These are phyloP conservation scores for Phalacrocorax brasilianus DNA, from an alignment of 2,113 vertebrate species.

Conservation along the genomic window DNA sequence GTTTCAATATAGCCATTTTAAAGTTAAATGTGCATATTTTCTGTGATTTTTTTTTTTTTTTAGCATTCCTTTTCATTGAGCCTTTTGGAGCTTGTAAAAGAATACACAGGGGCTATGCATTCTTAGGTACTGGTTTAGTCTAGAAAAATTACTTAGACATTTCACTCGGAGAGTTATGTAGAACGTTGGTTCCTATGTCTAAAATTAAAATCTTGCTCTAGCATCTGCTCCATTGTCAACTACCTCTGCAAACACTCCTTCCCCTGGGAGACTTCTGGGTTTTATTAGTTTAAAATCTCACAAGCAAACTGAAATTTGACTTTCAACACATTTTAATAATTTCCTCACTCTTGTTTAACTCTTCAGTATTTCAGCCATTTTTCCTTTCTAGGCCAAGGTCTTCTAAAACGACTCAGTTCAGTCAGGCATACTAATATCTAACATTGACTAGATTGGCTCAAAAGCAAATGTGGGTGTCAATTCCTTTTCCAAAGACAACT, in stretches of 20 bases:
- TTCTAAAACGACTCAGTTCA: neutral
- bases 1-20: neutral
- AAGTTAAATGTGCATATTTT: neutral
- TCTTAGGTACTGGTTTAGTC: neutral
- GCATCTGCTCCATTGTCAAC: neutral
- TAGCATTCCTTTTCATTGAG: neutral
- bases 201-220: neutral
- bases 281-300: neutral
- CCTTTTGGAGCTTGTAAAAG: neutral
- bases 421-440: neutral
- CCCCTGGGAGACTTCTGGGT: neutral
- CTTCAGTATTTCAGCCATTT: neutral
- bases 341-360: neutral
- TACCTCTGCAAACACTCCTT: neutral
- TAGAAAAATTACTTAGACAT: neutral
- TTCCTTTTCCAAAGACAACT: neutral
- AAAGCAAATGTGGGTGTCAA: neutral
- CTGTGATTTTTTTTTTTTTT: neutral
- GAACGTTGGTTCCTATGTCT: neutral
- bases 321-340: neutral
- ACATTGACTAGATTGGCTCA: neutral
- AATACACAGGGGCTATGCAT: neutral
- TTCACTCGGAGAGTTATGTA: neutral
- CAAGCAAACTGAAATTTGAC: neutral
- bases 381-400: neutral